Evolutionary conservation across 92 coral and sea anemone species (phyloP).

Genomic region (Siderastrea radians): DNA sequence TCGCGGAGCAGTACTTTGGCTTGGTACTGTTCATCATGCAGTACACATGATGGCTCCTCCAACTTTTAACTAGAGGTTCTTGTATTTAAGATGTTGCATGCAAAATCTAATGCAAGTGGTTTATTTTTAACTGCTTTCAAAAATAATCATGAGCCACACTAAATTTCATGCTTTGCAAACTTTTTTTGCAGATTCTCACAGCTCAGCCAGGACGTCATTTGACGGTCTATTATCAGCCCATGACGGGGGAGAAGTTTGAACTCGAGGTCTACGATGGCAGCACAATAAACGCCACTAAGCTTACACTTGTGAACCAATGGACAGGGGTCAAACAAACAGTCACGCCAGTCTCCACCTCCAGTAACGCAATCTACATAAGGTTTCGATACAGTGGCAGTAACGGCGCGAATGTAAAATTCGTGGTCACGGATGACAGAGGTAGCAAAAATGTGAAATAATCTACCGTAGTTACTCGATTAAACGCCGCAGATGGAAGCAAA

Average conservation of each 20-base stretch:
- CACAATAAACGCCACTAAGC: constrained; percentile 45
- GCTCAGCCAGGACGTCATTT: constrained; percentile 35
- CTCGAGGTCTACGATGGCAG: constrained; percentile 67
- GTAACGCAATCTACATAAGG: constrained; percentile 59
- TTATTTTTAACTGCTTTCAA: not conserved
- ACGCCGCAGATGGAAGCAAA: too few relatives aligned
- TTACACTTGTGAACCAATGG: constrained; percentile 39
- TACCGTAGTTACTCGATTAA: too few relatives aligned
- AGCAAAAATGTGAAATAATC: not conserved
- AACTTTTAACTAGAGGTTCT: too few relatives aligned
- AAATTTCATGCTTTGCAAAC: not conserved
- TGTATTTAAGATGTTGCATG: too few relatives aligned
- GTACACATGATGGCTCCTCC: too few relatives aligned
- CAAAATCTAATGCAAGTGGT: too few relatives aligned
- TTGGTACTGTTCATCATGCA: too few relatives aligned
- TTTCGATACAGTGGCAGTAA: constrained; percentile 36
- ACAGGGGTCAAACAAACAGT: constrained; percentile 48
- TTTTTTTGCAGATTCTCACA: constrained; percentile 25
- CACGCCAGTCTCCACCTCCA: constrained; percentile 46
- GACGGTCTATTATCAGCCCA: constrained; percentile 48
- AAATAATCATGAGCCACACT: not conserved
- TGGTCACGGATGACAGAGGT: constrained; percentile 47
- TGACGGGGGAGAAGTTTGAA: constrained; percentile 33
- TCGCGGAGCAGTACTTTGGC: too few relatives aligned
- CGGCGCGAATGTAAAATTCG: constrained; percentile 38